Evolutionary conservation across 2,888 invertebrate species (phyloP).

Genomic region (Pristionchus entomophagus): DNA sequence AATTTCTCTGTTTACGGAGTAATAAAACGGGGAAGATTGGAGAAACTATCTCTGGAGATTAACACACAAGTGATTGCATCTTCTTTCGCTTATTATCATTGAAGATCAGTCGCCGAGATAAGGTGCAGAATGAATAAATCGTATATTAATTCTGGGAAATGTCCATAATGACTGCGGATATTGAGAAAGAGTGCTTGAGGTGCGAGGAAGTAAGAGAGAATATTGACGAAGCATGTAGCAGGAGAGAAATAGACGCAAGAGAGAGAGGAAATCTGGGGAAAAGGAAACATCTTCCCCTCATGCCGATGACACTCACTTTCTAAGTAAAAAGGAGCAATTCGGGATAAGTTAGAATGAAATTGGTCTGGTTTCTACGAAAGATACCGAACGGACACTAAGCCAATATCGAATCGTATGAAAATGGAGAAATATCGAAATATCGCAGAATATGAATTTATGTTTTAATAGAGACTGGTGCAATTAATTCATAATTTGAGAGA

Average conservation of each 20-base stretch:
- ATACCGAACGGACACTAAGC: too few relatives aligned
- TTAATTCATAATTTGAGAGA: neutral
- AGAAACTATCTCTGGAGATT: too few relatives aligned
- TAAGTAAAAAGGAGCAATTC: neutral
- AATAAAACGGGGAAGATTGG: too few relatives aligned
- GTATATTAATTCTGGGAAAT: neutral
- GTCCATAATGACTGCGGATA: neutral
- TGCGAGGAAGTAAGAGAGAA: neutral
- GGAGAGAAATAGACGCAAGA: neutral
- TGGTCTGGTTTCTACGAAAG: too few relatives aligned
- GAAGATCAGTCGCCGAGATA: too few relatives aligned
- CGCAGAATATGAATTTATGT: too few relatives aligned
- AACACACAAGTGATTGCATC: too few relatives aligned
- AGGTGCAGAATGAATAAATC: too few relatives aligned
- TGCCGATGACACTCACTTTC: neutral
- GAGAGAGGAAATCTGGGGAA: neutral
- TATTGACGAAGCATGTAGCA: slow-evolving; percentile 23
- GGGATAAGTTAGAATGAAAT: neutral
- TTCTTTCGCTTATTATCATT: too few relatives aligned
- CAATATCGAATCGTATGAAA: neutral
- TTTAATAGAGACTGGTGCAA: too few relatives aligned
- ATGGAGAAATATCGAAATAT: neutral
- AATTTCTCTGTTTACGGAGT: too few relatives aligned
- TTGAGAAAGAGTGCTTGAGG: neutral
- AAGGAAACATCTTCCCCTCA: neutral